A percentile compares a stretch with the other conserved stretches of the same genome.
Evolutionary conservation across 2,888 invertebrate species (phyloP).

Genomic region (Orthosia gothica): DNA sequence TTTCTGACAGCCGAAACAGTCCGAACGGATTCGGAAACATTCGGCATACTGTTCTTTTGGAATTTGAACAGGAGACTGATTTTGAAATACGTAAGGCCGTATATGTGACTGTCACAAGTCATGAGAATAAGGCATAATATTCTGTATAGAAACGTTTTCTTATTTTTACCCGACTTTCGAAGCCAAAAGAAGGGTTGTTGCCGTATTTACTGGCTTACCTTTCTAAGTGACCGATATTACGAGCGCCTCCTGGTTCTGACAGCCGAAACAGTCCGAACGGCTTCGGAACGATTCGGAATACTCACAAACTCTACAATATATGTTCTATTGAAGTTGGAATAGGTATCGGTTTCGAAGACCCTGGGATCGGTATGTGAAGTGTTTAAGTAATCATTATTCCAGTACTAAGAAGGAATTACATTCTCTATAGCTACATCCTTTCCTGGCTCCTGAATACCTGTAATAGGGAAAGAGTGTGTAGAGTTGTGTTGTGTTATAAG

Average conservation of each 20-base stretch:
- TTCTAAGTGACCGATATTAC: conserved; percentile 50
- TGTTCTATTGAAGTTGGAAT: no score
- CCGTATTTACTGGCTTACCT: conserved; percentile 39
- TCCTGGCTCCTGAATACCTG: no score
- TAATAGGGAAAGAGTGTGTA: neutral
- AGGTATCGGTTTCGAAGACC: no score
- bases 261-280: conserved; percentile 19
- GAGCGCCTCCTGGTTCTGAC: conserved; percentile 30
- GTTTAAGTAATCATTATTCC: no score
- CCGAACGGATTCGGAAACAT: conserved; percentile 12
- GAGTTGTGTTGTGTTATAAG: no score
- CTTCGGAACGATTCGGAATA: conserved; percentile 9
- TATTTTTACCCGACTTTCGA: no score
- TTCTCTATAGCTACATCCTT: no score
- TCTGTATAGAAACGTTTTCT: neutral
- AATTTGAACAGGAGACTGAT: conserved; percentile 1
- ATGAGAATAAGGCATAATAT: neutral
- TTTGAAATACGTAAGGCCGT: neutral
- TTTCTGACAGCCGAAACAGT: conserved; percentile 23
- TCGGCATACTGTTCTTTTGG: conserved; percentile 4
- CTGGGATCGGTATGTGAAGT: no score
- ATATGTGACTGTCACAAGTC: neutral
- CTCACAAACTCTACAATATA: no score
- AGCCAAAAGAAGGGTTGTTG: no score
- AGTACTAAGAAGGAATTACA: no score